phyloP scores from a whole-genome alignment of 2,888 invertebrate species.

The Brachypalpus laphriformis region DNA sequence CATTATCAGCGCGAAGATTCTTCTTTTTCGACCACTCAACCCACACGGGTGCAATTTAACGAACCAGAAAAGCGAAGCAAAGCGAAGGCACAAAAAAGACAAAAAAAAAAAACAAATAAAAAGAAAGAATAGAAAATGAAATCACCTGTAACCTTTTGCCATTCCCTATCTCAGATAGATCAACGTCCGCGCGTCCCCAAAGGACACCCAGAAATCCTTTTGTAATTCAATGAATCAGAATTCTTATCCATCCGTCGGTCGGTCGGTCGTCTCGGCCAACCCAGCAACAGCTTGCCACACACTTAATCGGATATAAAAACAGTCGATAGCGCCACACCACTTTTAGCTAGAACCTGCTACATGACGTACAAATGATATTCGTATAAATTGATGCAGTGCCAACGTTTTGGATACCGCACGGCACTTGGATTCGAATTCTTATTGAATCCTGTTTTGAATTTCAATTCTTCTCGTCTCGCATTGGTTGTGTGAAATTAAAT shows the following conservation, averaged over 20 bases:
- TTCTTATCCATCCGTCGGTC: slow-evolving; percentile 11
- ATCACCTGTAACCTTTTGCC: slow-evolving; percentile 50
- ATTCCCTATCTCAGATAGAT: slow-evolving; percentile 1
- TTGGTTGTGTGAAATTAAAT: slow-evolving; percentile 8
- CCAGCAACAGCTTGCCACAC: slow-evolving; percentile 24
- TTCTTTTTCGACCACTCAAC: slow-evolving; percentile 8
- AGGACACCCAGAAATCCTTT: slow-evolving; percentile 35
- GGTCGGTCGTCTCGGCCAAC: neutral
- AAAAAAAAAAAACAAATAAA: neutral
- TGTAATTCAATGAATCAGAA: slow-evolving; percentile 45
- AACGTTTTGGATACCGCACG: neutral
- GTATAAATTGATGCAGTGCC: neutral
- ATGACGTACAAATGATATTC: neutral
- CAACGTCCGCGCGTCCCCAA: neutral
- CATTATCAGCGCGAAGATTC: slow-evolving; percentile 14
- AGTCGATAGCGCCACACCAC: neutral
- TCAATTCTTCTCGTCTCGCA: neutral
- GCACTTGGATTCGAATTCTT: neutral
- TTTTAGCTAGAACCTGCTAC: neutral
- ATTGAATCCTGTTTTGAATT: slow-evolving; percentile 19
- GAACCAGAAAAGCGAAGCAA: slow-evolving; percentile 29
- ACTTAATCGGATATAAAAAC: slow-evolving; percentile 23
- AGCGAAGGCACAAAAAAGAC: neutral
- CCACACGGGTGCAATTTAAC: slow-evolving; percentile 30
- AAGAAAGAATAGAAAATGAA: slow-evolving; percentile 6